Evolutionary conservation across 1,140 invertebrate genomes (phyloP).

Genomic region (Copidosoma floridanum): DNA sequence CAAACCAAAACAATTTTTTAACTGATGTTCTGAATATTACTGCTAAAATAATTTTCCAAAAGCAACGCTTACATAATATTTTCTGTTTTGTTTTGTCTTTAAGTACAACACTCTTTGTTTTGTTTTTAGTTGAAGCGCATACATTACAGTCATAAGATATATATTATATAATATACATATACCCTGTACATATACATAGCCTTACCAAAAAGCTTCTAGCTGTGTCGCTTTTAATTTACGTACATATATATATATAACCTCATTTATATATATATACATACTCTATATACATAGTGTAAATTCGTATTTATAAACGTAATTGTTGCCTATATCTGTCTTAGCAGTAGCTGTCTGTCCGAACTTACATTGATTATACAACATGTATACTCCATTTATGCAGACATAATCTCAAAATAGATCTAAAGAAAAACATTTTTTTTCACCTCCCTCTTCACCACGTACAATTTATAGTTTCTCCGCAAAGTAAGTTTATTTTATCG

Average conservation of each 20-base stretch:
- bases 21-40: too few species aligned
- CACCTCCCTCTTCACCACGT: too few species aligned
- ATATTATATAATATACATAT: too few species aligned
- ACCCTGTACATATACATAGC: slow-evolving; percentile 39
- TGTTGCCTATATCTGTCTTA: slow-evolving; percentile 44
- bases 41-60: too few species aligned
- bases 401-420: too few species aligned
- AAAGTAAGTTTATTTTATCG: too few species aligned
- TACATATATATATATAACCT: slow-evolving; percentile 35
- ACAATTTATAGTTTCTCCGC: too few species aligned
- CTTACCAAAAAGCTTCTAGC: slow-evolving; percentile 49
- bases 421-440: too few species aligned
- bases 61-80: too few species aligned
- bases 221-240: slow-evolving; percentile 52
- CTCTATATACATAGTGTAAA: slow-evolving; percentile 37
- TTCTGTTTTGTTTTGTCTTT: background rate
- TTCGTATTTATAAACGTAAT: slow-evolving; percentile 30
- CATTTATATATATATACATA: too few species aligned
- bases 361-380: slow-evolving; percentile 29
- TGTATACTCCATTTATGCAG: slow-evolving; percentile 24
- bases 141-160: background rate
- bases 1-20: too few species aligned
- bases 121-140: background rate
- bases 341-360: slow-evolving; percentile 50
- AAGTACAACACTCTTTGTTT: background rate